phyloP scores from a whole-genome alignment of 2,888 invertebrate species.

The Pyralis farinalis region DNA sequence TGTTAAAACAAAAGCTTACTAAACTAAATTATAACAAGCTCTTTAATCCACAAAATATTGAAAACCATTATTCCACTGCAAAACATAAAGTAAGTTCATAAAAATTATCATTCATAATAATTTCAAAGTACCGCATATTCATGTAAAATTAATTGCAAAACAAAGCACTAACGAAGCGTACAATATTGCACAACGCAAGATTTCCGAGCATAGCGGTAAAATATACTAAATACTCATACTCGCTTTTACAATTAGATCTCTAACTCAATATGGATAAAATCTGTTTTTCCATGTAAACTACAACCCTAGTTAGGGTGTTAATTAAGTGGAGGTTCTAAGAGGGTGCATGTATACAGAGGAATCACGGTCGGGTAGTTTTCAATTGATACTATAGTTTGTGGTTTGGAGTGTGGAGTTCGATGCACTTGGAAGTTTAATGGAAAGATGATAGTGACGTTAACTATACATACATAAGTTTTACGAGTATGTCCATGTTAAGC shows the following conservation, averaged over 20 bases:
- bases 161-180: constrained; percentile 50
- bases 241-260: constrained; percentile 21
- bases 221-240: constrained; percentile 20
- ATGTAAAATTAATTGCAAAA: constrained; percentile 35
- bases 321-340: constrained; percentile 29
- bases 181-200: constrained; percentile 41
- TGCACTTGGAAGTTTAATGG: constrained; percentile 16
- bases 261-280: constrained; percentile 13
- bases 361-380: constrained; percentile 59
- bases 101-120: background rate
- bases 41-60: too few species aligned
- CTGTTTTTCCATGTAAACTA: constrained; percentile 16
- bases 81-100: too few species aligned
- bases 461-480: too few species aligned
- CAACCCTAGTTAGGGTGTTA: background rate
- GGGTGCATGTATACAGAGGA: constrained; percentile 37
- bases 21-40: too few species aligned
- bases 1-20: too few species aligned
- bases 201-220: constrained; percentile 11
- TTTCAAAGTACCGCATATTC: background rate
- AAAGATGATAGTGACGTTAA: too few species aligned
- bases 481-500: too few species aligned
- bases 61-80: too few species aligned
- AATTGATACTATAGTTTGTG: constrained; percentile 60
- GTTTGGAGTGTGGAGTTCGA: constrained; percentile 39